Evolutionary conservation across 2,113 vertebrate species (phyloP).

Genomic region (Rhinoderma darwinii): DNA sequence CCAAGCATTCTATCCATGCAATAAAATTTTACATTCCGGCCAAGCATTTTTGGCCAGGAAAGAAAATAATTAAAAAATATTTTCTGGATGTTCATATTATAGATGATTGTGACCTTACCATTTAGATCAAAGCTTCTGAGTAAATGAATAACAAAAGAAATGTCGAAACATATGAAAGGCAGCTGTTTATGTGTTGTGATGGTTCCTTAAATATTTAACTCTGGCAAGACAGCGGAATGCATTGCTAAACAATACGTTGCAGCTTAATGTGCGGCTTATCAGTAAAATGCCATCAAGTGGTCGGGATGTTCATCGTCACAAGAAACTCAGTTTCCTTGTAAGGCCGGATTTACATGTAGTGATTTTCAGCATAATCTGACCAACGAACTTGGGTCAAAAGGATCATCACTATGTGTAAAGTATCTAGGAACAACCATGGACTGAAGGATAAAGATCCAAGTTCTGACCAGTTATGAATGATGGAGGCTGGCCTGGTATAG

Average conservation of each 20-base stretch:
- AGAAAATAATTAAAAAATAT: neutral
- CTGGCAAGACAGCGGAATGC: neutral
- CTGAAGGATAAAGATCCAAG: neutral
- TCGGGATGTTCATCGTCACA: neutral
- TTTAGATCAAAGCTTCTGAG: slow-evolving; percentile 5
- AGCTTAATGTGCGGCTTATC: neutral
- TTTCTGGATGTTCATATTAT: neutral
- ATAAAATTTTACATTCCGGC: neutral
- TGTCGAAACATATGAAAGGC: slow-evolving; percentile 8
- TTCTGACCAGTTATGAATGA: neutral
- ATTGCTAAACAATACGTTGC: slow-evolving; percentile 30
- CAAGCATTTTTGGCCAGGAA: neutral
- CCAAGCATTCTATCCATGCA: neutral
- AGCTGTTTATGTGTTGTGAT: slow-evolving; percentile 17
- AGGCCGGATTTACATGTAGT: neutral
- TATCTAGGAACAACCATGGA: neutral
- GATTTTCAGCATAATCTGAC: neutral
- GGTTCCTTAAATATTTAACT: neutral
- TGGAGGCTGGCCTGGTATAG: neutral
- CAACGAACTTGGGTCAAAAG: neutral
- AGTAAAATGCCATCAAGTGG: neutral
- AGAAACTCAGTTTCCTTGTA: neutral
- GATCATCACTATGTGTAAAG: neutral
- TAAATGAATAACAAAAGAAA: slow-evolving; percentile 20
- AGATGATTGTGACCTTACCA: neutral